phyloP scores from a whole-genome alignment of 2,113 vertebrate species.

The Cheirogaleus medius region DNA sequence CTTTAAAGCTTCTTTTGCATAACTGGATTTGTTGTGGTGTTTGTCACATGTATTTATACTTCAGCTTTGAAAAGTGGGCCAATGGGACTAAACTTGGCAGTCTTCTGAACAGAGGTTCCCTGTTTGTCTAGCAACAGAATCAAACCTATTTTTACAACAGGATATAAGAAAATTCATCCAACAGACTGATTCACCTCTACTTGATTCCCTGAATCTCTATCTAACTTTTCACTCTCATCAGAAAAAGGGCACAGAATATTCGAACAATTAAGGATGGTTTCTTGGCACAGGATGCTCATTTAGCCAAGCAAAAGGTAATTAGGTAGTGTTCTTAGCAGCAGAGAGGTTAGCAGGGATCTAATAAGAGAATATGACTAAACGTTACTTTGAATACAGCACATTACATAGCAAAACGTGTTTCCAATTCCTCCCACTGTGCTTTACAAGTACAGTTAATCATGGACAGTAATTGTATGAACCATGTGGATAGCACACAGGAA shows the following conservation, averaged over 20 bases:
- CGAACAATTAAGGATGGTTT: slow-evolving; percentile 12
- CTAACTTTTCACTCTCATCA: slow-evolving; percentile 31
- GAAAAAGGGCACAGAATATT: slow-evolving; percentile 36
- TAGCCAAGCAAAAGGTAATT: slow-evolving; percentile 56
- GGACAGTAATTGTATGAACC: not conserved
- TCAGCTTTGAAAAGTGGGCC: slow-evolving; percentile 34
- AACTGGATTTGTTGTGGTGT: slow-evolving; percentile 28
- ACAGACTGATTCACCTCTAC: slow-evolving; percentile 31
- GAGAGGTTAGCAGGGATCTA: slow-evolving; percentile 36
- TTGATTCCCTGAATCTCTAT: slow-evolving; percentile 20
- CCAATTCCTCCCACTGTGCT: slow-evolving; percentile 37
- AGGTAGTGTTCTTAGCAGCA: not conserved
- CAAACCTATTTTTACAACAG: not conserved
- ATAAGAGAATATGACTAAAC: slow-evolving; percentile 46
- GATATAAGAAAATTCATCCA: slow-evolving; percentile 27
- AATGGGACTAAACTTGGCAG: not conserved
- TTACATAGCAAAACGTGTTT: slow-evolving; percentile 53
- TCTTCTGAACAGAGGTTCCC: slow-evolving; percentile 17
- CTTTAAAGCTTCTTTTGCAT: slow-evolving; percentile 1
- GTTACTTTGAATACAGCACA: slow-evolving; percentile 19
- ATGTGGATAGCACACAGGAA: not conserved
- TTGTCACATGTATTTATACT: slow-evolving; percentile 2
- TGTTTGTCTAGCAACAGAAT: slow-evolving; percentile 23
- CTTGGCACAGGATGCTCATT: not conserved
- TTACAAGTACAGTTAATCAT: slow-evolving; percentile 43